Evolutionary conservation across 2,113 vertebrate genomes (phyloP), one percentile per base, ranked within the genome.

Genomic region (Ceyx margarethae): DNA sequence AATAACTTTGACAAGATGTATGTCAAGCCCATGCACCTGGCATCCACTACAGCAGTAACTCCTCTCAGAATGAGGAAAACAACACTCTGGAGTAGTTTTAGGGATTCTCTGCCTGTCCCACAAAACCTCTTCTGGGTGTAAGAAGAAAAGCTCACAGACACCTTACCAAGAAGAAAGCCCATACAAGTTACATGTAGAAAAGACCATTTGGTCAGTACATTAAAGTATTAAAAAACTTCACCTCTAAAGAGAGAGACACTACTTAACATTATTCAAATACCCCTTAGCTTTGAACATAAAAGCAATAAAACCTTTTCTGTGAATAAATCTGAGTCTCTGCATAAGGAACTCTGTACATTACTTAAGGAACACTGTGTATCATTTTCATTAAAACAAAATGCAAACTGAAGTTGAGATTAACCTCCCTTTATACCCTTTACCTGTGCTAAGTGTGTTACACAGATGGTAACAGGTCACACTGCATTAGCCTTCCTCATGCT

Each of bases 371-470:
- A 33, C 37, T n/a, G 35, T 25, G 35, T 6, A 31, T 28, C 2
- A 13, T n/a, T 81, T 80, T 46, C 75, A 60, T 28, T 35, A 51
- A 72, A 90, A 46, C 25, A 60, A 81, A 72, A 91, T 7, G 29
- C 48, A 71, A 15, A 53, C 40, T 60, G 18, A 35, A 53, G 31
- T 45, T 74, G 23, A 54, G 56, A 20, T n/a, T n/a, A n/a, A 26
- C 19, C 45, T 13, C 19, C 29, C 75, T 46, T 67, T 12, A 26
- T 4, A 29, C 5, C 8, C 51, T 40, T 37, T 4, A 7, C 18
- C 11, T 1, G 6, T 42, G 57, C 56, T 18, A 11, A 33, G 40
- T 0, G 5, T 1, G 15, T 54, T 51, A 53, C 50, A 48, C 58
- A 42, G 45, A 15, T 2, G 6, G 61, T 6, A 28, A 12, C 25